Evolutionary conservation across 1,140 invertebrate genomes (phyloP).

Genomic region (Pachyrhynchus sulphureomaculatus): DNA sequence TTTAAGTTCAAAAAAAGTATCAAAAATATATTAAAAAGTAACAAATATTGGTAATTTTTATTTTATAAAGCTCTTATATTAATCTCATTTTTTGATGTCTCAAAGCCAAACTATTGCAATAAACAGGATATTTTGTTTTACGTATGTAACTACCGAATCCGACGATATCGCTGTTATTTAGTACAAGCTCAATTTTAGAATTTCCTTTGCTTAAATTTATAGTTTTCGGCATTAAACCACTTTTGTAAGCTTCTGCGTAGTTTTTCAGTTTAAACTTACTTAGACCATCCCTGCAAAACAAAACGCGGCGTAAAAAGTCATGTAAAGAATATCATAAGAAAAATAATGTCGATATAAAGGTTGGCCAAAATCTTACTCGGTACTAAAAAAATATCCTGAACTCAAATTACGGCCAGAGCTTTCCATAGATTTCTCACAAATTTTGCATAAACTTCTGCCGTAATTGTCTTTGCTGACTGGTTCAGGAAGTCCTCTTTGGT

Average conservation of each 20-base stretch:
- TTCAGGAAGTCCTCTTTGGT: slow-evolving; percentile 19
- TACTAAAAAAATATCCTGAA: slow-evolving; percentile 5
- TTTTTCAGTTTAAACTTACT: slow-evolving; percentile 10
- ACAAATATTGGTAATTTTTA: too few species aligned
- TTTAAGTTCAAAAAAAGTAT: too few species aligned
- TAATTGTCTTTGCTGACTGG: slow-evolving; percentile 27
- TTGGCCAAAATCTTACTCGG: too few species aligned
- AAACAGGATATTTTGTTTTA: slow-evolving; percentile 11
- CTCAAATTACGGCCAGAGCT: slow-evolving; percentile 10
- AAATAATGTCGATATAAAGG: too few species aligned
- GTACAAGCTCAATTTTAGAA: slow-evolving; percentile 26
- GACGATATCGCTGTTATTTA: slow-evolving; percentile 8
- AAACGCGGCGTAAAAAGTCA: not conserved
- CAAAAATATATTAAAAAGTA: too few species aligned
- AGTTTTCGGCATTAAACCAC: slow-evolving; percentile 5
- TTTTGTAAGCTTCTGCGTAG: slow-evolving; percentile 19
- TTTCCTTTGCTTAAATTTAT: slow-evolving; percentile 22
- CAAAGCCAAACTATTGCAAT: slow-evolving; percentile 30
- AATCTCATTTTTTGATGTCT: slow-evolving; percentile 33
- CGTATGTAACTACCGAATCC: slow-evolving; percentile 13
- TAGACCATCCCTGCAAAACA: slow-evolving; percentile 13
- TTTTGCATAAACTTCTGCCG: slow-evolving; percentile 30
- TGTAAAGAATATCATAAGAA: too few species aligned
- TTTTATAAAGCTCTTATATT: too few species aligned
- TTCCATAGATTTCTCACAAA: slow-evolving; percentile 35